phyloP scores from a whole-genome alignment of 2,113 vertebrate species.

The Carassius auratus region DNA sequence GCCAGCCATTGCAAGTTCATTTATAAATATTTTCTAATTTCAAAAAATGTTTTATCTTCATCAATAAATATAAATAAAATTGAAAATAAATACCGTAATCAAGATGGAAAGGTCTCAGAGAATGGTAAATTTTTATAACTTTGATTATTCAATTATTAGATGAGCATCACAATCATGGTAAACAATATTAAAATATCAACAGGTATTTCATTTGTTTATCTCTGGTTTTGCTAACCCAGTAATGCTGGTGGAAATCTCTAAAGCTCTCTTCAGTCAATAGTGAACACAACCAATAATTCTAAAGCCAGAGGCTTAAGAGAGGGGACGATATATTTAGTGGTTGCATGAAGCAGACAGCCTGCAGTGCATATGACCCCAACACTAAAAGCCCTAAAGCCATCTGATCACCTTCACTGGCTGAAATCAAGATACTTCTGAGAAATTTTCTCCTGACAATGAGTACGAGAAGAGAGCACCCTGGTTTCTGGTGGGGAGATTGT shows the following conservation, averaged over 20 bases:
- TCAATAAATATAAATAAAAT: too few species aligned
- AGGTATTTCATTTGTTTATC: background rate
- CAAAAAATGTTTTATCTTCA: too few species aligned
- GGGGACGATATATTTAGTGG: conserved; percentile 3
- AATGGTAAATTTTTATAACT: too few species aligned
- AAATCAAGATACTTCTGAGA: conserved; percentile 28
- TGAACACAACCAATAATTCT: conserved; percentile 21
- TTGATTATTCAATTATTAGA: too few species aligned
- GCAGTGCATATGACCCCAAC: conserved; percentile 18
- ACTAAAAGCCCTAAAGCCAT: conserved; percentile 18
- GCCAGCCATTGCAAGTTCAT: too few species aligned
- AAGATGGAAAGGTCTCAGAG: too few species aligned
- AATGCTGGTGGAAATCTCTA: conserved; percentile 1
- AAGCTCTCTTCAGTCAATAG: conserved; percentile 35
- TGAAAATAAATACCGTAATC: too few species aligned
- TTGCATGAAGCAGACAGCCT: conserved; percentile 3
- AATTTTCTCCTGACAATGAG: conserved; percentile 26
- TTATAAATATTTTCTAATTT: too few species aligned
- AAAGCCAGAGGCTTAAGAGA: background rate
- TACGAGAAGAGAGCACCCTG: conserved; percentile 9
- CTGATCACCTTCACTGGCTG: conserved; percentile 13
- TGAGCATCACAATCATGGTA: background rate
- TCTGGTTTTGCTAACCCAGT: background rate
- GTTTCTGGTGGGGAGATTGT: conserved; percentile 14
- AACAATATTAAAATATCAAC: background rate